Conservation (phyloP, 2,113 vertebrate genomes). For the Nycticebus coucang region DNA sequence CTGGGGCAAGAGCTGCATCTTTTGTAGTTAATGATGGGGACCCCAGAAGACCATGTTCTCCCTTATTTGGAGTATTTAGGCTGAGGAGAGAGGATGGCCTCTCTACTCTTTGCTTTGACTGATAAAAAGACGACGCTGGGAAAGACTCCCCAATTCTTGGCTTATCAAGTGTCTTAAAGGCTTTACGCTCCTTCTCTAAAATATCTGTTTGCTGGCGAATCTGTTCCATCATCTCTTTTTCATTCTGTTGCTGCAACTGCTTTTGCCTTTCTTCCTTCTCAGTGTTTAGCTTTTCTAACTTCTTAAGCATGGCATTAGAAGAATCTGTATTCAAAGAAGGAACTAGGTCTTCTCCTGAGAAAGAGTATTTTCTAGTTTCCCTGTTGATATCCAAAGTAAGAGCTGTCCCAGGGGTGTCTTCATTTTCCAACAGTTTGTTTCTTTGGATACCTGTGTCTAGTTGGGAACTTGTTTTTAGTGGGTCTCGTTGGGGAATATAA, state of each 20-base stretch:
- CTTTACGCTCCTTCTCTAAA: constrained; percentile 90
- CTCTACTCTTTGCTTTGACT: constrained; percentile 71
- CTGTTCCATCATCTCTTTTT: constrained; percentile 97
- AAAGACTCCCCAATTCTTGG: constrained; percentile 81
- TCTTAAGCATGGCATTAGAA: constrained; percentile 88
- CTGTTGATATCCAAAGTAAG: constrained; percentile 59
- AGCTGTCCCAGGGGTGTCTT: constrained; percentile 2
- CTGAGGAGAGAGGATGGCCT: constrained; percentile 79
- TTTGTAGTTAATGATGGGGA: constrained; percentile 68
- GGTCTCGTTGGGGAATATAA: constrained; percentile 89
- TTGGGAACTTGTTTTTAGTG: constrained; percentile 68
- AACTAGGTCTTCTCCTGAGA: constrained; percentile 51
- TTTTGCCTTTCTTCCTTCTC: constrained; percentile 94
- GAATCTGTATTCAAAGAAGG: constrained; percentile 67
- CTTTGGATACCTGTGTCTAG: constrained; percentile 77
- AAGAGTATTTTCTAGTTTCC: constrained; percentile 56
- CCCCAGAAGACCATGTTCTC: constrained; percentile 75
- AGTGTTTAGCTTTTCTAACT: constrained; percentile 92
- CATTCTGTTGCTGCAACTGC: constrained; percentile 92
- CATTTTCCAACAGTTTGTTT: constrained; percentile 77
- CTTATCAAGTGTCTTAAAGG: constrained; percentile 89
- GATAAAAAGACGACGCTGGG: constrained; percentile 55
- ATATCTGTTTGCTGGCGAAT: constrained; percentile 94
- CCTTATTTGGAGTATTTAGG: constrained; percentile 78
- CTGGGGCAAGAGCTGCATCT: constrained; percentile 78